Evolutionary conservation across 2,113 vertebrate species (phyloP), one percentile per base, ranked within the genome.

Genomic region (Fregetta grallaria): DNA sequence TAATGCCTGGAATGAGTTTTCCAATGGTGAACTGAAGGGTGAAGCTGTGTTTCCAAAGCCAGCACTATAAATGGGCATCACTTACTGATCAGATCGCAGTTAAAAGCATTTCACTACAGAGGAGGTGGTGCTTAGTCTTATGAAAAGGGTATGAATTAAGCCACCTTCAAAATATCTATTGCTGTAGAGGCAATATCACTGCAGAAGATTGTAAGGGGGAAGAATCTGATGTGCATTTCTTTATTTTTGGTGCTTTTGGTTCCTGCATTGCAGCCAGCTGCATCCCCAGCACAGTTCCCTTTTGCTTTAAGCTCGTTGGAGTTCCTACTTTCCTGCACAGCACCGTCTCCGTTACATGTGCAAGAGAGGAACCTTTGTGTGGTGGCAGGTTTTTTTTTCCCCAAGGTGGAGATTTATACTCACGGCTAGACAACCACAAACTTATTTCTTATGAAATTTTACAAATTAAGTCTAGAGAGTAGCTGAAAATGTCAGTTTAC

Each of bases 1-100:
- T 62, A 77, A 83, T 44, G 75, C 79, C 59, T 93, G 90, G 96
- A 90, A 90, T 90, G 92, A 94, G 52, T 70, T 92, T 73, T 86
- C n/a, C 82, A 68, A 47, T 0, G 1, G 61, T 34, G 42, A 75
- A 36, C 23, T 5, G 47, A 20, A 17, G 42, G 34, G 13, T 4
- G 44, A 88, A 83, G 75, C 68, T 30, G 40, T n/a, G 18, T 62
- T 94, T 88, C 72, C 59, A 73, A 45, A 80, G 82, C 55, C 79
- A 73, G 45, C 17, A 1, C 82, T 92, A 62, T 72, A 90, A 93
- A 93, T 38, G 38, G 90, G 63, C 71, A 44, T 67, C 21, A 36
- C 50, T 77, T 17, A 30, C 40, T 5, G 8, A 59, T 50, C 82
- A 84, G 72, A 59, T 12, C 29, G 8, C 4, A 4, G 16, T 17